Evolutionary conservation across 2,113 vertebrate genomes (phyloP).

Genomic region (Struthidea cinerea): DNA sequence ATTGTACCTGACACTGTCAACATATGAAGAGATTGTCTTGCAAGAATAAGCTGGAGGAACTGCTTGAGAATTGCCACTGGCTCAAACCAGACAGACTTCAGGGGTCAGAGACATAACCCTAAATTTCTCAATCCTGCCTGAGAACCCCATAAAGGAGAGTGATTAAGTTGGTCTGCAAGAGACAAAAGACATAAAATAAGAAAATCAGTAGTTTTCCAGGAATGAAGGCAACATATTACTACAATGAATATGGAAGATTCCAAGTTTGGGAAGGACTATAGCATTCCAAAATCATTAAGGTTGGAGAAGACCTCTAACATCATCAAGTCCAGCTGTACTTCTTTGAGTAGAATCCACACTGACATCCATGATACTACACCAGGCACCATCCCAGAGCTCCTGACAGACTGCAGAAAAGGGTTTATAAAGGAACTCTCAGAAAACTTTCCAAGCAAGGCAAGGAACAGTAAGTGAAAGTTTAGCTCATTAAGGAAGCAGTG

Average conservation of each 20-base stretch:
- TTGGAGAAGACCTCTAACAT: background rate
- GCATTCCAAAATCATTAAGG: background rate
- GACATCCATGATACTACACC: background rate
- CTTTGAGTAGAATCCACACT: background rate
- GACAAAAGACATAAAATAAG: background rate
- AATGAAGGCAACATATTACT: background rate
- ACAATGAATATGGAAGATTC: background rate
- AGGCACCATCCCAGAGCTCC: background rate
- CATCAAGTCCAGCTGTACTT: background rate
- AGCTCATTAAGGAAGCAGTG: background rate
- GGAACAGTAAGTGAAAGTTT: background rate
- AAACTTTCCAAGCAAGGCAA: background rate
- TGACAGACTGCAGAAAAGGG: background rate
- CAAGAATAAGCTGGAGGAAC: background rate
- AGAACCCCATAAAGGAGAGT: background rate
- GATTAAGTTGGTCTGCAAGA: background rate
- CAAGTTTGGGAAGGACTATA: background rate
- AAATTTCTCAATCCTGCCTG: background rate
- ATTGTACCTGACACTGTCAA: background rate
- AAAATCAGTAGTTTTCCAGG: background rate
- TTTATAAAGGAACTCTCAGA: background rate
- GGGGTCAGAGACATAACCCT: background rate
- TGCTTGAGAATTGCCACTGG: background rate
- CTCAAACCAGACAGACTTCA: background rate
- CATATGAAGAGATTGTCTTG: background rate